Evolutionary conservation across 2,113 vertebrate genomes (phyloP).

Genomic region (Chinchilla lanigera): DNA sequence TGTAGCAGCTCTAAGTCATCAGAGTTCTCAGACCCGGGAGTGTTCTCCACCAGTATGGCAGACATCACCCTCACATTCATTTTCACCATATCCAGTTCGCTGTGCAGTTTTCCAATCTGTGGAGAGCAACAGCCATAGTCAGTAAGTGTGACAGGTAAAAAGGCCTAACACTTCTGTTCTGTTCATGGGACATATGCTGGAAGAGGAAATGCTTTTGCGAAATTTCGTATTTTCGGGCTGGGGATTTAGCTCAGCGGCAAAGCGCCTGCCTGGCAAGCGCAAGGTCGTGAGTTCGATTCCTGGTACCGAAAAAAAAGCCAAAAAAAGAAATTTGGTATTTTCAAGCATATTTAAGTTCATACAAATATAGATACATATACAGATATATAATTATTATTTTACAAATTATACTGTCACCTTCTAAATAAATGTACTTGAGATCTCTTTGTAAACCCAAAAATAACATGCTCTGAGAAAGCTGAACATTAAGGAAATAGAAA

Average conservation of each 20-base stretch:
- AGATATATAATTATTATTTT: not conserved
- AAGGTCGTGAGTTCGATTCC: too few relatives aligned
- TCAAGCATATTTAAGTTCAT: not conserved
- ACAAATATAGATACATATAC: not conserved
- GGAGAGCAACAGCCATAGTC: conserved; percentile 27
- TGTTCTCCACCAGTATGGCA: conserved; percentile 87
- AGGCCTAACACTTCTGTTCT: not conserved
- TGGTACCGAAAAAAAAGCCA: too few relatives aligned
- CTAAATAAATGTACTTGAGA: not conserved
- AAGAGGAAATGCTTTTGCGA: not conserved
- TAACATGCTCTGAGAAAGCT: not conserved
- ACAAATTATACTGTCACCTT: not conserved
- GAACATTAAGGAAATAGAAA: not conserved
- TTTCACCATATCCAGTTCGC: conserved; percentile 89
- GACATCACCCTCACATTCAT: conserved; percentile 89
- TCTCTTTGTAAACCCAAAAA: not conserved
- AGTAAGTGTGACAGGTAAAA: not conserved
- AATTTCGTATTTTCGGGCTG: not conserved
- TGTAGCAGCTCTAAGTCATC: conserved; percentile 88
- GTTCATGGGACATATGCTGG: not conserved
- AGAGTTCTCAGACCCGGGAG: conserved; percentile 84
- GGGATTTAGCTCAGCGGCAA: too few relatives aligned
- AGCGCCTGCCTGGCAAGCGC: too few relatives aligned
- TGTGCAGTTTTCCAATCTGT: conserved; percentile 89
- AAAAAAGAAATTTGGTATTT: too few relatives aligned